phyloP scores from a whole-genome alignment of 2,888 invertebrate species.

The Pyrrhia umbra region DNA sequence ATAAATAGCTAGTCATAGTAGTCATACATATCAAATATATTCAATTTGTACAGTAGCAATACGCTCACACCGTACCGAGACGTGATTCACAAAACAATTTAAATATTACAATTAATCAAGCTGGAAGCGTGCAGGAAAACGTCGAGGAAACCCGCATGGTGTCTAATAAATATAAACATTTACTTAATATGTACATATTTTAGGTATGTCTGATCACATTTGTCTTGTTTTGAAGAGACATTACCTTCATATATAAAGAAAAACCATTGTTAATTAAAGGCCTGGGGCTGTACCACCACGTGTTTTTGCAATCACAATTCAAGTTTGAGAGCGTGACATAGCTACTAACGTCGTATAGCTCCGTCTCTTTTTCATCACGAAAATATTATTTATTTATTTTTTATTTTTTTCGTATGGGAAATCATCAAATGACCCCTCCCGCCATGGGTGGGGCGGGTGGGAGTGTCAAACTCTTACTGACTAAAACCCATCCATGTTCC shows the following conservation, averaged over 20 bases:
- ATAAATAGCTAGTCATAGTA: background rate
- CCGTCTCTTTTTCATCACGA: too few relatives aligned
- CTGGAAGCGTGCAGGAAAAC: constrained; percentile 48
- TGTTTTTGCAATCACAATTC: too few relatives aligned
- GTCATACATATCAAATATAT: background rate
- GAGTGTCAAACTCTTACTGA: too few relatives aligned
- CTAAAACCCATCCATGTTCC: too few relatives aligned
- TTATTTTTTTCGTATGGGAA: too few relatives aligned
- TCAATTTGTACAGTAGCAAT: background rate
- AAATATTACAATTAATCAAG: constrained; percentile 38
- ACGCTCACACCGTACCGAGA: background rate
- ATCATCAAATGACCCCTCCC: too few relatives aligned
- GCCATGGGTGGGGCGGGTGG: too few relatives aligned
- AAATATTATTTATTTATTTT: too few relatives aligned
- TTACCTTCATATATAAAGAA: background rate
- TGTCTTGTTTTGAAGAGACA: background rate
- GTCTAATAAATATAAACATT: constrained; percentile 22
- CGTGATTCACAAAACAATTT: constrained; percentile 33
- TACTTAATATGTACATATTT: constrained; percentile 22
- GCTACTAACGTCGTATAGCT: too few relatives aligned
- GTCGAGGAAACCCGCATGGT: constrained; percentile 43
- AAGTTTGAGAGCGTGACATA: too few relatives aligned
- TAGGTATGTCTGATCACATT: constrained; percentile 26
- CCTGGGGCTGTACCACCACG: too few relatives aligned
- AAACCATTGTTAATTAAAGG: too few relatives aligned